Evolutionary conservation across 2,113 vertebrate genomes (phyloP).

Genomic region (Festucalex cinctus): DNA sequence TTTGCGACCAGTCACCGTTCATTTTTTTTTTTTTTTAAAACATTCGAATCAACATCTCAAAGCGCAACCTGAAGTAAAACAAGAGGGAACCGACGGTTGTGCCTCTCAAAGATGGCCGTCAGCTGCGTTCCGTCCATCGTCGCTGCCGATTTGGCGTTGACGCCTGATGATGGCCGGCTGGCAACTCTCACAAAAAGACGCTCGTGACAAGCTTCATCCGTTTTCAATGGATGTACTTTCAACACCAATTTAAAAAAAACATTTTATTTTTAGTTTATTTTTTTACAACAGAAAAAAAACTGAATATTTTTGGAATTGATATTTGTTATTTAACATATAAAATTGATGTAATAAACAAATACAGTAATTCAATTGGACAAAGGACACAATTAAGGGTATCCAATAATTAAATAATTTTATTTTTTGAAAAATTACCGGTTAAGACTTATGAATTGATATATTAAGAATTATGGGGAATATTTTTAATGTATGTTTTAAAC

Average conservation of each 20-base stretch:
- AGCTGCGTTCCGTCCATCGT: conserved; percentile 43
- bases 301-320: no score
- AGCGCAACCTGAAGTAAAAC: not conserved
- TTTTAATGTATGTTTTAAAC: no score
- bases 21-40: no score
- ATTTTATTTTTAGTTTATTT: not conserved
- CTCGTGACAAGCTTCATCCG: not conserved
- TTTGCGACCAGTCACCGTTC: not conserved
- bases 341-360: no score
- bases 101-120: conserved; percentile 33
- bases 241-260: not conserved
- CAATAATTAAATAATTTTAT: no score
- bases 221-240: not conserved
- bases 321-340: no score
- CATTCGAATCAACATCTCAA: not conserved
- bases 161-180: conserved; percentile 47
- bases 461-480: no score
- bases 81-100: conserved; percentile 6
- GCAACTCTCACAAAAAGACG: conserved; percentile 11
- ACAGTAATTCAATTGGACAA: no score
- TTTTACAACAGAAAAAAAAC: not conserved
- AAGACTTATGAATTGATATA: no score
- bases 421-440: no score
- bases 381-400: no score
- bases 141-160: conserved; percentile 47